These are phyloP conservation scores for Haliaeetus leucogaster DNA, from an alignment of 2,113 vertebrate species.

Conservation along the genomic window DNA sequence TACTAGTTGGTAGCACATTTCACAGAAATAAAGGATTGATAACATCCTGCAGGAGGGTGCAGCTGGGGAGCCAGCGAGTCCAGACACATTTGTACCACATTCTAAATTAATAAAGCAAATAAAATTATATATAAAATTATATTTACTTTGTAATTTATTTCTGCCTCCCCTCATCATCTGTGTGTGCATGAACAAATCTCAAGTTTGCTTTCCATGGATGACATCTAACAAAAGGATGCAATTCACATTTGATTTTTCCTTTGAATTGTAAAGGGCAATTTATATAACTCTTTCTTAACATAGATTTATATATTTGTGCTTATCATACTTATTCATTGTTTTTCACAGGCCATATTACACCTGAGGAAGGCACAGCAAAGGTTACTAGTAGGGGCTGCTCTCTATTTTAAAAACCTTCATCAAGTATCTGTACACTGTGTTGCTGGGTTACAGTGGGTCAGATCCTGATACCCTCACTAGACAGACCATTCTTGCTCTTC, in stretches of 20 bases:
- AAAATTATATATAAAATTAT: constrained; percentile 47
- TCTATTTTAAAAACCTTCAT: neutral
- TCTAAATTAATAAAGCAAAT: constrained; percentile 58
- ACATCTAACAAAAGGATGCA: neutral
- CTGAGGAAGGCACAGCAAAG: neutral
- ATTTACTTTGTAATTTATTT: constrained; percentile 45
- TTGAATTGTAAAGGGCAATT: neutral
- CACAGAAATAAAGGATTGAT: neutral
- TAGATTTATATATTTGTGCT: neutral
- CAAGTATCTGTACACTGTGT: neutral
- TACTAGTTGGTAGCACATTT: neutral
- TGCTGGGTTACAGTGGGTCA: neutral
- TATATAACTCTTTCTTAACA: neutral
- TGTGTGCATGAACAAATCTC: neutral
- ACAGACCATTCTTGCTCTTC: neutral
- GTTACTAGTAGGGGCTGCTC: neutral
- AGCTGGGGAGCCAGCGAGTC: constrained; percentile 21
- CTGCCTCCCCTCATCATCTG: neutral
- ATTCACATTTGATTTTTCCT: neutral
- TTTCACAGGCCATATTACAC: neutral
- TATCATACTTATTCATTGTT: neutral
- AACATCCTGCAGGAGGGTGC: neutral
- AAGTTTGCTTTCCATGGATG: neutral
- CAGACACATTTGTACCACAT: constrained; percentile 1
- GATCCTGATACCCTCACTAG: neutral